Base-by-base conservation (phyloP, 1,140 invertebrate genomes). In the Euglossa dilemma region DNA sequence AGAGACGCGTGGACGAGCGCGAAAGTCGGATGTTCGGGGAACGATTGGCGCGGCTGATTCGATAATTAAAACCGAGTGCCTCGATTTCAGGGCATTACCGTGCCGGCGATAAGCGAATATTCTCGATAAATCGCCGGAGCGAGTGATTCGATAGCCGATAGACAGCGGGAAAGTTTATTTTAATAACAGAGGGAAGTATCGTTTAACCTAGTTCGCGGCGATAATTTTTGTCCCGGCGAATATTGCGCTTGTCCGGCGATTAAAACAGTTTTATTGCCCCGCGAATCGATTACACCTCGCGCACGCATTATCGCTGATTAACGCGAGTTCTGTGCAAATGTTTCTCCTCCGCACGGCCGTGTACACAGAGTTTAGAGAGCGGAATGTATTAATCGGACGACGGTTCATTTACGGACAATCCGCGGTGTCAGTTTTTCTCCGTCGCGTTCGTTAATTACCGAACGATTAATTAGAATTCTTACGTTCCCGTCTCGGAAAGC, bases 251-350 rank as follows among this genome's bases (percentile, higher is more conserved):
- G 54, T 74, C 71, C 14, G 25, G 12, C 71, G 56, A 74, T 74
- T 74, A 74, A 74, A 74, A 59, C 57, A 43, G 43, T 74, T 74
- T 74, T 74, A 74, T 74, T 59, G 56, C 9, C 2, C 36, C 11
- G 6, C 16, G 43, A 74, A 74, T 74, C 59, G 71, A 74, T 74
- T 47, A 47, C 71, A 61, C 16, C 36, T 52, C 47, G 69, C 23
- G 47, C 71, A 57, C 54, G 71, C 71, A 74, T 74, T 74, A 56
- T 59, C 71, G 43, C 71, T 23, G 71, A 36, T 25, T 74, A 45
- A 74, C 47, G 28, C n/a, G 54, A 43, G 71, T 36, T 73, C 36
- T 57, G 54, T 73, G 54, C 71, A 28, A 70, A 52, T 28, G 69
- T 74, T 59, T 45, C 71, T 74, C 43, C 45, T 73, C 7, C 3